Percentiles rank a stretch among this genome's conserved stretches.
Evolutionary conservation across 2,113 vertebrate species (phyloP).

Genomic region (Orycteropus afer): DNA sequence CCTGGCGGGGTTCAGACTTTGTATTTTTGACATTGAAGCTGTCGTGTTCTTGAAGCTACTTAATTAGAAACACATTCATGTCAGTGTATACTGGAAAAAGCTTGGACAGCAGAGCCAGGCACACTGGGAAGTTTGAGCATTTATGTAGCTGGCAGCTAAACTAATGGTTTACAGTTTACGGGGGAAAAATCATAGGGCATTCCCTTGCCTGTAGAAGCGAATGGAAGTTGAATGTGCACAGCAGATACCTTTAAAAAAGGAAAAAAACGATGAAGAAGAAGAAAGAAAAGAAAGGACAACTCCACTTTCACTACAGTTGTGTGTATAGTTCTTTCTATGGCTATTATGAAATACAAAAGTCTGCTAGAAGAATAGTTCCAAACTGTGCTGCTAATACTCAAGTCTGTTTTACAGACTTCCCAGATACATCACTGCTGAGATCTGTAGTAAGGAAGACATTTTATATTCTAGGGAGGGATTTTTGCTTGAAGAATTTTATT

Average conservation of each 20-base stretch:
- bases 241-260: not conserved
- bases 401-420: constrained; percentile 54
- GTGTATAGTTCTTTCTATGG: constrained; percentile 61
- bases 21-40: constrained; percentile 85
- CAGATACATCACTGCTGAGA: constrained; percentile 61
- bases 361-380: constrained; percentile 66
- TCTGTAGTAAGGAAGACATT: constrained; percentile 64
- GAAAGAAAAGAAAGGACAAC: constrained; percentile 47
- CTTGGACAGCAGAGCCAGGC: constrained; percentile 77
- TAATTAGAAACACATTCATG: constrained; percentile 90
- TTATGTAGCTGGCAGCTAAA: constrained; percentile 81
- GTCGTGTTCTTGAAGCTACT: constrained; percentile 81
- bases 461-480: constrained; percentile 59
- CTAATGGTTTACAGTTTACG: constrained; percentile 68
- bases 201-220: constrained; percentile 60
- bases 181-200: constrained; percentile 33
- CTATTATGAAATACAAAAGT: constrained; percentile 68
- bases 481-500: constrained; percentile 73
- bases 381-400: constrained; percentile 63
- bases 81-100: constrained; percentile 70
- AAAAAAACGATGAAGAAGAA: not conserved
- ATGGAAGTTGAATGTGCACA: constrained; percentile 71
- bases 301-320: constrained; percentile 51
- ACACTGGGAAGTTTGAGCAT: constrained; percentile 79
- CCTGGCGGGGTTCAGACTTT: constrained; percentile 86